These are phyloP conservation scores for Holothuria glaberrima DNA, from an alignment of 35 echinoderm and acorn worm species.

Conservation along the genomic window DNA sequence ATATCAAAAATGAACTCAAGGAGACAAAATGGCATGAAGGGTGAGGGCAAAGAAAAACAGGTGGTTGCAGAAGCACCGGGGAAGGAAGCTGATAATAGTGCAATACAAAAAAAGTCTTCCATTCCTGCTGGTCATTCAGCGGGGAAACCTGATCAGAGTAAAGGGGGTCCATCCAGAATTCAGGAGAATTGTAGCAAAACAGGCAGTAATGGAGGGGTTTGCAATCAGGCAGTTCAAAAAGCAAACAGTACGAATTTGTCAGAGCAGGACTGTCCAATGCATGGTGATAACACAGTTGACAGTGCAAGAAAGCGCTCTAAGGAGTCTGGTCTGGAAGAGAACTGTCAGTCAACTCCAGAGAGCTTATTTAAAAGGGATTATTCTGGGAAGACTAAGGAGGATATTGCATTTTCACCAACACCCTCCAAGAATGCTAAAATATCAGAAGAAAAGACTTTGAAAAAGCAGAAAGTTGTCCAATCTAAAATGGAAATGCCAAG, in stretches of 20 bases:
- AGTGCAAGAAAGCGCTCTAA: slow-evolving; percentile 4
- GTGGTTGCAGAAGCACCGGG: not conserved
- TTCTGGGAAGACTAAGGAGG: slow-evolving; percentile 1
- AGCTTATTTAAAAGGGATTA: not conserved
- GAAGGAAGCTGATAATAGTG: not conserved
- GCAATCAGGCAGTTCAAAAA: not conserved
- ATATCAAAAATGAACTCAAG: slow-evolving; percentile 3
- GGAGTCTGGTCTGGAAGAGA: not conserved
- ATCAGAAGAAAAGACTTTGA: not conserved
- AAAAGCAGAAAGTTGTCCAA: not conserved
- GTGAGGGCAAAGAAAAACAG: no score
- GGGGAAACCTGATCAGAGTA: not conserved
- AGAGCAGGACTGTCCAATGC: no score
- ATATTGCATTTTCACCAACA: not conserved
- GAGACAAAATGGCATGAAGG: not conserved
- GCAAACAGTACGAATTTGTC: no score
- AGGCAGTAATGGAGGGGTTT: not conserved
- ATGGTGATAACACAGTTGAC: not conserved
- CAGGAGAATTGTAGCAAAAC: not conserved
- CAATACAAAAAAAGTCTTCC: not conserved
- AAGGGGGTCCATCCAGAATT: not conserved
- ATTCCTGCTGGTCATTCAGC: not conserved
- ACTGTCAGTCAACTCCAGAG: not conserved
- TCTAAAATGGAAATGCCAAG: not conserved
- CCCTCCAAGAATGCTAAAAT: slow-evolving; percentile 32